These are phyloP conservation scores for Triplophysa tibetana DNA, from an alignment of 2,113 vertebrate genomes.

Conservation along the genomic window DNA sequence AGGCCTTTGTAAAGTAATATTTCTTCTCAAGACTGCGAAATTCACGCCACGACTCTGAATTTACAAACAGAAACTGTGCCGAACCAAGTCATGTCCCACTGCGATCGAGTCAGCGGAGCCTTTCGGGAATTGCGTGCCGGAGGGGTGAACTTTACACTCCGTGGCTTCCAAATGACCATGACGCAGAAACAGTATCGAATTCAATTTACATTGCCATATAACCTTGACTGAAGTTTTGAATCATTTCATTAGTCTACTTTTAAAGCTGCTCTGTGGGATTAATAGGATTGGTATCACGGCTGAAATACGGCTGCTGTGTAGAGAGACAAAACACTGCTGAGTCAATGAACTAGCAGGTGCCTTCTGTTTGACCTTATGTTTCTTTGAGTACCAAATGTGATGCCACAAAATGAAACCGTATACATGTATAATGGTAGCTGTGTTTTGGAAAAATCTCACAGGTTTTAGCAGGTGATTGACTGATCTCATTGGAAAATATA, in stretches of 20 bases:
- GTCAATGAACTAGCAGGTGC: background rate
- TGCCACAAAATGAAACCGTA: background rate
- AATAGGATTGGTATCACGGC: slow-evolving; percentile 62
- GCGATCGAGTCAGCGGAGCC: slow-evolving; percentile 8
- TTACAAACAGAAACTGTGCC: background rate
- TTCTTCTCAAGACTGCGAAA: too few relatives aligned
- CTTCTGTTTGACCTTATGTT: slow-evolving; percentile 25
- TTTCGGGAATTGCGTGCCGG: slow-evolving; percentile 45
- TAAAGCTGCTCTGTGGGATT: slow-evolving; percentile 65
- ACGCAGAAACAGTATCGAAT: slow-evolving; percentile 64
- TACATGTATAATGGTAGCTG: background rate
- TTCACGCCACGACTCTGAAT: background rate
- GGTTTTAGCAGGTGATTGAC: too few relatives aligned
- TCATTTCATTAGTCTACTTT: slow-evolving; percentile 69
- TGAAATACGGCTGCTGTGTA: slow-evolving; percentile 49
- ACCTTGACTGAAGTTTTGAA: slow-evolving; percentile 72
- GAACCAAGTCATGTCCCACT: background rate
- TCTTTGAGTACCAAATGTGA: background rate
- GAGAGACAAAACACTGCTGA: slow-evolving; percentile 5
- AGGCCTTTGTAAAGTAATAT: too few relatives aligned
- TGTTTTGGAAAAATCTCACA: too few relatives aligned
- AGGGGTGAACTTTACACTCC: slow-evolving; percentile 62
- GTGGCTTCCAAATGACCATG: slow-evolving; percentile 64
- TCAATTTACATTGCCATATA: slow-evolving; percentile 67
- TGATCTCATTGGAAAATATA: too few relatives aligned